Conservation (phyloP, 2,113 vertebrate genomes). For the Anas platyrhynchos region DNA sequence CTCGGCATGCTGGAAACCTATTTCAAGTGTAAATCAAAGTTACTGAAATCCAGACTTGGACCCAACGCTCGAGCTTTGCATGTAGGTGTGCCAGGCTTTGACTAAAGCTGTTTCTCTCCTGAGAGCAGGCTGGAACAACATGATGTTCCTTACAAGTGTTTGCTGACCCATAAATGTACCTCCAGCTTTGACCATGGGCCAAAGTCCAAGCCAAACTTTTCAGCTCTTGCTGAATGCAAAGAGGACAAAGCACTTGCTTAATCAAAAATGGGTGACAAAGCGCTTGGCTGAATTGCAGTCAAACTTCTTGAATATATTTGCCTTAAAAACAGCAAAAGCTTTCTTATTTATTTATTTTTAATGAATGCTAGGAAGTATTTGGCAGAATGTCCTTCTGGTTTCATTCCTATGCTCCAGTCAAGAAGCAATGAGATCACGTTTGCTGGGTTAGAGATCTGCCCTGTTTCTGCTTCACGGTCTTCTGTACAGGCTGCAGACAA, state of each 20-base stretch:
- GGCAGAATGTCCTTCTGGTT: not conserved
- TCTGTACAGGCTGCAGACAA: not conserved
- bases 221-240: not conserved
- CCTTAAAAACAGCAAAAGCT: not conserved
- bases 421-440: not conserved
- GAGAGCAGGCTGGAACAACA: not conserved
- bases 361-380: not conserved
- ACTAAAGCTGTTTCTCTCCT: not conserved
- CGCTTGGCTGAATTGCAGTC: not conserved
- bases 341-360: not conserved
- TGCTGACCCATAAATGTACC: not conserved
- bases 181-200: not conserved
- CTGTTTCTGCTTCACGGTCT: not conserved
- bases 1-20: not conserved
- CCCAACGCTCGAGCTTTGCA: not conserved
- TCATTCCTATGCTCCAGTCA: not conserved
- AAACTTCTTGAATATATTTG: not conserved
- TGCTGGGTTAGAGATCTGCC: not conserved
- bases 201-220: not conserved
- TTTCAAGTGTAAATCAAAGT: not conserved
- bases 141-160: not conserved
- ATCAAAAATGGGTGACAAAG: not conserved
- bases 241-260: not conserved
- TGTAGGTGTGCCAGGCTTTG: not conserved
- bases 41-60: not conserved